Evolutionary conservation across 2,888 invertebrate genomes (phyloP), one percentile per base, ranked within the genome.

Genomic region (Hydrotaea diabolus): DNA sequence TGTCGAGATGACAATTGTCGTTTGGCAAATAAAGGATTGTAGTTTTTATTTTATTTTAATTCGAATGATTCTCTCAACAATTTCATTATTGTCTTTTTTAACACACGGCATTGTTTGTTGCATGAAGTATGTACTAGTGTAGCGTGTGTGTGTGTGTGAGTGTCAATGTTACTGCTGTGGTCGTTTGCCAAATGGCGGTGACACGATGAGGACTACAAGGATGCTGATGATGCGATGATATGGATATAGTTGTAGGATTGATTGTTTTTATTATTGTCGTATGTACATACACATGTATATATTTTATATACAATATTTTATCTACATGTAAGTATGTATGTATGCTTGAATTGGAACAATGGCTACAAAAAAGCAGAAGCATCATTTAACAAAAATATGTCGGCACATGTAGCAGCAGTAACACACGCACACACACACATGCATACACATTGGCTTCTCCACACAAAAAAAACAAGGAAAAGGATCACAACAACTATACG

Each of bases 341-440:
- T n/a, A n/a, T n/a, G n/a, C n/a, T 23, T 9, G 46, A 69, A 69
- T 69, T 69, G 46, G 46, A 69, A 82, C 62, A 80, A 73, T 76
- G 72, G 57, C 80, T 36, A 66, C 66, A 75, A 75, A 55, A 66
- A 75, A 73, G 75, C 64, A 73, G 43, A 85, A 77, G 62, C 74
- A 85, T 71, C 77, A 83, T 71, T 72, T 57, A 66, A 19, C 74
- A 84, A 69, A 31, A 43, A n/a, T n/a, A n/a, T n/a, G n/a, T n/a
- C 43, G 36, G 66, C 36, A 66, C n/a, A 75, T 0, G 31, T 23
- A 19, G 46, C 26, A 64, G 55, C 55, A 49, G 26, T 17, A 64
- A 76, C 23, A 36, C 17, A 69, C 31, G 72, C 64, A 77, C 4
- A 62, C 75, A 64, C 59, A 79, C 11, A 36, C 4, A 64, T 31